A percentile compares a stretch with the other conserved stretches of the same genome.
Evolutionary conservation across 2,113 vertebrate species (phyloP).

Genomic region (Microcebus griseorufus): DNA sequence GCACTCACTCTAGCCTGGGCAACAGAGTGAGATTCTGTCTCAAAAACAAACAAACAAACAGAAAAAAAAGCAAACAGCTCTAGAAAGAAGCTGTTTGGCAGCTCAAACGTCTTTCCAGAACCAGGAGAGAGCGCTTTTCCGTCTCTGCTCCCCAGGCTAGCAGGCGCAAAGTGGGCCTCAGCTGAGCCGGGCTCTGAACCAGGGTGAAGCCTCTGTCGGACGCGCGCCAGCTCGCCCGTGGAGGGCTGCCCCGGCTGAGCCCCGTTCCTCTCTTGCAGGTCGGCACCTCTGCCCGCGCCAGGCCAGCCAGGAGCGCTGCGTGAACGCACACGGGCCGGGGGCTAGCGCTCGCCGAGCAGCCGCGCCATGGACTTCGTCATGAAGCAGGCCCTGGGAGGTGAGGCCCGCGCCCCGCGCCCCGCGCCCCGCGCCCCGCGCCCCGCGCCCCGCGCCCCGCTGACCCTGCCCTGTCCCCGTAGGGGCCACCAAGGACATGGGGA

Average conservation of each 20-base stretch:
- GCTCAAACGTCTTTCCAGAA: neutral
- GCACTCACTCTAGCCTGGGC: too few species aligned
- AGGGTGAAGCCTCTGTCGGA: neutral
- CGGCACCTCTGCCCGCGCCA: neutral
- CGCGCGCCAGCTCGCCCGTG: neutral
- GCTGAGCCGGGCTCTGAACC: neutral
- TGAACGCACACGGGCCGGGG: conserved; percentile 55
- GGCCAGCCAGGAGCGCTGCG: conserved; percentile 51
- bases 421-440: neutral
- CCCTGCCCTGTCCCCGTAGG: conserved; percentile 80
- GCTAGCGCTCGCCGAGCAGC: conserved; percentile 27
- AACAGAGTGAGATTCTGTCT: too few species aligned
- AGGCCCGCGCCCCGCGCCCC: neutral
- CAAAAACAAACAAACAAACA: too few species aligned
- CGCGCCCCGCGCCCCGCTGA: neutral
- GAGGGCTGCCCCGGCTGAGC: neutral
- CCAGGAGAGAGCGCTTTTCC: neutral
- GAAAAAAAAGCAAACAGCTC: neutral
- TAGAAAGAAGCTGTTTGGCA: neutral
- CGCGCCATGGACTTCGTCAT: conserved; percentile 94
- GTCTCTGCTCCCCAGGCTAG: neutral
- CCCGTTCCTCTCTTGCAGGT: conserved; percentile 52
- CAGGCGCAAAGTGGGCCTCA: neutral
- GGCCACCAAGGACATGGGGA: conserved; percentile 99
- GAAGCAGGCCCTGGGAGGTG: conserved; percentile 95